These are phyloP conservation scores for cattle (Bos taurus) DNA, from an alignment of 2,113 vertebrate species.

Conservation along the genomic window DNA sequence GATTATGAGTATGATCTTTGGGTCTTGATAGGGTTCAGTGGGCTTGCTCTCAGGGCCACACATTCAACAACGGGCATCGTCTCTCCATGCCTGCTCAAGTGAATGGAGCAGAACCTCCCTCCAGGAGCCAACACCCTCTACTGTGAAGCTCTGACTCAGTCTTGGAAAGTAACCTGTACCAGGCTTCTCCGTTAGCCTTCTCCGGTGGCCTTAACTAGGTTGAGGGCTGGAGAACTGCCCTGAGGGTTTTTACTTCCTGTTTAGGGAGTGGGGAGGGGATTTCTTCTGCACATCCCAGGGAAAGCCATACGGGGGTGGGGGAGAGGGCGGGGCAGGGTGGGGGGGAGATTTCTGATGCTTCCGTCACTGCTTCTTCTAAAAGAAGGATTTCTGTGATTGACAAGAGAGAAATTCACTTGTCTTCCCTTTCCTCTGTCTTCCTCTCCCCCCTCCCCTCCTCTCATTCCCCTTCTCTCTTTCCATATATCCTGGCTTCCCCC, in stretches of 20 bases:
- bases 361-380: neutral
- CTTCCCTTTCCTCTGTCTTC: neutral
- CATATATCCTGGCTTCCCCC: neutral
- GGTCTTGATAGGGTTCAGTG: neutral
- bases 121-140: neutral
- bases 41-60: neutral
- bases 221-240: neutral
- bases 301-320: neutral
- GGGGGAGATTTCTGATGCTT: neutral
- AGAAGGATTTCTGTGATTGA: neutral
- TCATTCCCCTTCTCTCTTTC: neutral
- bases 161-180: neutral
- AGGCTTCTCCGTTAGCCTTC: neutral
- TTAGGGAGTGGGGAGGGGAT: neutral
- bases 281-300: neutral
- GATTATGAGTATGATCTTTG: neutral
- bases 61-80: neutral
- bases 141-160: neutral
- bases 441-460: rapidly evolving
- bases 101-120: neutral
- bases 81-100: neutral
- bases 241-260: neutral
- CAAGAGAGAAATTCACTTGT: neutral
- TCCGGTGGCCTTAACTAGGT: neutral
- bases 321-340: too few species aligned